phyloP scores from a whole-genome alignment of 2,113 vertebrate species.

The Lucifuga dentata region DNA sequence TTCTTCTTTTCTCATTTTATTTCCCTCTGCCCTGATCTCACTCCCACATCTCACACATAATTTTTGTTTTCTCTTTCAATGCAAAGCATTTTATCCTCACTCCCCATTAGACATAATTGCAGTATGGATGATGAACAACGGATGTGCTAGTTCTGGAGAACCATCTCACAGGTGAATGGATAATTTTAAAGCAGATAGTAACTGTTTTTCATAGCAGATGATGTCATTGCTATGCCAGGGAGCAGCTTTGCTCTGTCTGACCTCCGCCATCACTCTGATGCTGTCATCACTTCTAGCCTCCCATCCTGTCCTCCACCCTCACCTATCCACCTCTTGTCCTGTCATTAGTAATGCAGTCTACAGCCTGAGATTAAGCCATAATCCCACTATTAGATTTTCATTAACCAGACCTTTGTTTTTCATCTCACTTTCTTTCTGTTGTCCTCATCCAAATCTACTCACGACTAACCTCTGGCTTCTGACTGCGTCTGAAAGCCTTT shows the following conservation, averaged over 20 bases:
- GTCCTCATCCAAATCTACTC: constrained; percentile 36
- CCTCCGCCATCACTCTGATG: constrained; percentile 7
- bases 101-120: constrained; percentile 66
- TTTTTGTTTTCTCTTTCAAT: constrained; percentile 62
- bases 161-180: constrained; percentile 22
- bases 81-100: constrained; percentile 61
- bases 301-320: constrained; percentile 9
- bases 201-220: constrained; percentile 31
- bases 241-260: constrained; percentile 17
- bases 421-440: constrained; percentile 8
- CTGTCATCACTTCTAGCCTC: not conserved
- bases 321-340: constrained; percentile 29
- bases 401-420: constrained; percentile 20
- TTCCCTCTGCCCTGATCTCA: constrained; percentile 38
- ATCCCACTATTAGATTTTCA: constrained; percentile 42
- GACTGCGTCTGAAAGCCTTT: constrained; percentile 36
- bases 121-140: constrained; percentile 22
- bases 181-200: constrained; percentile 12
- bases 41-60: constrained; percentile 63
- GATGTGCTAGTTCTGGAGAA: constrained; percentile 30
- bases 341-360: constrained; percentile 16
- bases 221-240: constrained; percentile 15
- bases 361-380: constrained; percentile 5
- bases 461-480: constrained; percentile 41
- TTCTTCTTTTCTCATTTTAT: constrained; percentile 52